These are phyloP conservation scores for Melanotus villosus DNA, from an alignment of 2,888 invertebrate genomes.

Conservation along the genomic window DNA sequence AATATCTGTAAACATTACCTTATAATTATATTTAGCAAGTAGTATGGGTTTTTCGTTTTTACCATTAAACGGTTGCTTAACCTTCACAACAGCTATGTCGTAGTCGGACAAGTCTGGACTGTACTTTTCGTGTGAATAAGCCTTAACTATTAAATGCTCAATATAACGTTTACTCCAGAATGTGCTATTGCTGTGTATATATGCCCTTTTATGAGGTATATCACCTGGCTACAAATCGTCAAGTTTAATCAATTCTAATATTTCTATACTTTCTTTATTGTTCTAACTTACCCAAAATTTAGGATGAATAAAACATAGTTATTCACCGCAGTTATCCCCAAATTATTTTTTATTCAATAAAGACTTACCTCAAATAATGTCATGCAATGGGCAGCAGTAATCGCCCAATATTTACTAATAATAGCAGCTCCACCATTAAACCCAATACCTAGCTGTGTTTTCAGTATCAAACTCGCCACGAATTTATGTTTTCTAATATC, in stretches of 20 bases:
- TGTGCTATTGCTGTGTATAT: neutral
- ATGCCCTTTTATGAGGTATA: no score
- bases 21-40: neutral
- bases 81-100: neutral
- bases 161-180: neutral
- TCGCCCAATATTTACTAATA: constrained; percentile 2
- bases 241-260: no score
- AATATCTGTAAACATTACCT: no score
- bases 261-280: no score
- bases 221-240: no score
- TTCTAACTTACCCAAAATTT: no score
- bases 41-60: neutral
- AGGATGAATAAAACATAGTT: no score
- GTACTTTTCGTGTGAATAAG: neutral
- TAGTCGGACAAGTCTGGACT: neutral
- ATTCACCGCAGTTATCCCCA: no score
- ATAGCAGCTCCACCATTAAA: constrained; percentile 20
- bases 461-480: neutral
- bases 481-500: neutral
- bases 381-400: constrained; percentile 24
- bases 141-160: neutral
- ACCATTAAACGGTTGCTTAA: neutral
- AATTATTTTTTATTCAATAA: no score
- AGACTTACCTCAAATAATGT: no score
- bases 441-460: no score